These are phyloP conservation scores for Leptinotarsa peninsularis DNA, from an alignment of 2,888 invertebrate genomes.

Conservation along the genomic window DNA sequence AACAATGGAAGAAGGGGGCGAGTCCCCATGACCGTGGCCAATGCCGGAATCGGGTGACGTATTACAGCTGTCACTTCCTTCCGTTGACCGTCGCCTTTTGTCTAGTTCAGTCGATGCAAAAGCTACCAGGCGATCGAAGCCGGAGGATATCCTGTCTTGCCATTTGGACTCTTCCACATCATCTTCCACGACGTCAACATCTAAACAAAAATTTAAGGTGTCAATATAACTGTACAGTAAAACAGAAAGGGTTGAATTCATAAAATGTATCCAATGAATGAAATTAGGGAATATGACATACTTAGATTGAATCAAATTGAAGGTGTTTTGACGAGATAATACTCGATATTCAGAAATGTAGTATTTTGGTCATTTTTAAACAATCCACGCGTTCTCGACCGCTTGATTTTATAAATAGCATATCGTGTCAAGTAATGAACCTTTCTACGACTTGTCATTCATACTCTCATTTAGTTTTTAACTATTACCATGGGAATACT, in stretches of 20 bases:
- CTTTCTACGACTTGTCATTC: too few species aligned
- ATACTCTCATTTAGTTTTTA: too few species aligned
- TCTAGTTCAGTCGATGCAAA: conserved; percentile 93
- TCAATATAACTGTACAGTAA: conserved; percentile 20
- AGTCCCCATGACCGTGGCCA: conserved; percentile 76
- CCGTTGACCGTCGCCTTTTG: conserved; percentile 85
- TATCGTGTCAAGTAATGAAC: too few species aligned
- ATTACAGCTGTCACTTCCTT: conserved; percentile 81
- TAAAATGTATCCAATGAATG: too few species aligned
- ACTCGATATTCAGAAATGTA: too few species aligned
- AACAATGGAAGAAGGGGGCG: conserved; percentile 67
- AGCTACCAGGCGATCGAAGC: conserved; percentile 93
- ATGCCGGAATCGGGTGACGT: conserved; percentile 90
- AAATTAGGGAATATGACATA: too few species aligned
- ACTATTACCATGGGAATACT: too few species aligned
- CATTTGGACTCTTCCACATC: conserved; percentile 87
- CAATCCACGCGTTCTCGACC: too few species aligned
- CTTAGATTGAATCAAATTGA: too few species aligned
- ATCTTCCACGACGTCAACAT: conserved; percentile 72
- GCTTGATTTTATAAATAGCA: too few species aligned
- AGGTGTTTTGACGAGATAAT: too few species aligned
- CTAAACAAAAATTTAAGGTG: conserved; percentile 58
- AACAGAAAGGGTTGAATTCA: not conserved
- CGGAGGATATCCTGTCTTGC: conserved; percentile 93
- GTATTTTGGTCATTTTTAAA: too few species aligned